Evolutionary conservation across 2,888 invertebrate genomes (phyloP).

Genomic region (Drosophila mimetica): DNA sequence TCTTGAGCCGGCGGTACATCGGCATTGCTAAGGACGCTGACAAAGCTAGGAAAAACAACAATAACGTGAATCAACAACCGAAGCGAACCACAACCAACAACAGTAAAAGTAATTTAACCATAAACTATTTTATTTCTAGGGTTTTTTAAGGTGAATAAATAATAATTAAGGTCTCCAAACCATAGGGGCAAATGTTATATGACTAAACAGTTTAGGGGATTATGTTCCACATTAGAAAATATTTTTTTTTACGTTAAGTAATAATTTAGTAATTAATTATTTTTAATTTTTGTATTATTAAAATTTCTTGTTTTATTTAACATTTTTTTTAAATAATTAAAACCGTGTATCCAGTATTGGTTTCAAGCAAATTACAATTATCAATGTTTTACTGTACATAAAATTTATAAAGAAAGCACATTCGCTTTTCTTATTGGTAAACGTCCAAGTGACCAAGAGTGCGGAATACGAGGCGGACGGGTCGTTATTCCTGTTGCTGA

Average conservation of each 20-base stretch:
- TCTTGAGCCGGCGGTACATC: slow-evolving; percentile 54
- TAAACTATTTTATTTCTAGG: not conserved
- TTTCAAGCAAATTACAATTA: too few species aligned
- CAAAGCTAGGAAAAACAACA: slow-evolving; percentile 45
- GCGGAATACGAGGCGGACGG: slow-evolving; percentile 16
- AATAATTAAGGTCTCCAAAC: too few species aligned
- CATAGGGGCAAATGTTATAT: too few species aligned
- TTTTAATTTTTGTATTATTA: too few species aligned
- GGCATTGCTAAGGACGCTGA: slow-evolving; percentile 67
- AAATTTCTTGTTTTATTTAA: too few species aligned
- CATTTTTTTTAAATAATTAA: too few species aligned
- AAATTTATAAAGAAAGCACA: slow-evolving; percentile 23
- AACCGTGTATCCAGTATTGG: too few species aligned
- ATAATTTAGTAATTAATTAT: too few species aligned
- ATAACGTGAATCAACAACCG: slow-evolving; percentile 26
- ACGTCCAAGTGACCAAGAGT: slow-evolving; percentile 42
- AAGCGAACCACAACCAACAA: slow-evolving; percentile 10
- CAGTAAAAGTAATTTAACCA: not conserved
- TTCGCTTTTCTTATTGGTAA: slow-evolving; percentile 35
- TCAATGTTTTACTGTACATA: slow-evolving; percentile 3
- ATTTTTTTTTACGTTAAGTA: too few species aligned
- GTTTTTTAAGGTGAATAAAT: too few species aligned
- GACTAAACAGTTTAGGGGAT: too few species aligned
- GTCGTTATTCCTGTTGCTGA: slow-evolving; percentile 24
- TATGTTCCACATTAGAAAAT: too few species aligned